Evolutionary conservation across 2,888 invertebrate species (phyloP).

Genomic region (Lordiphosa andalusiaca): DNA sequence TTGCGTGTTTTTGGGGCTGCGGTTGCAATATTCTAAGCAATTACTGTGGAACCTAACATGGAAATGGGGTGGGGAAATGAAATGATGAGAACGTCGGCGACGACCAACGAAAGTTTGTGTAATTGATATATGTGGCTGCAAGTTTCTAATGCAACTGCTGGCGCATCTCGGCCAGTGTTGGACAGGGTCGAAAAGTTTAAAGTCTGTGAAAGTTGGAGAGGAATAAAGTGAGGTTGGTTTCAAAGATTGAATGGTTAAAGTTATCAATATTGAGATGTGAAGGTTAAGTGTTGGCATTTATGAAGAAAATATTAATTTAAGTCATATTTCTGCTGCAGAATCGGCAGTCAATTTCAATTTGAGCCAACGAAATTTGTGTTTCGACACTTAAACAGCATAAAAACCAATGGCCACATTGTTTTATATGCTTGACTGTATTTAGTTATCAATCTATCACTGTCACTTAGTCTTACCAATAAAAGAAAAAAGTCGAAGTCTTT

Average conservation of each 20-base stretch:
- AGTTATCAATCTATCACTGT: too few relatives aligned
- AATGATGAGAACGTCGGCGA: slow-evolving; percentile 8
- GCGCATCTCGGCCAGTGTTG: slow-evolving; percentile 11
- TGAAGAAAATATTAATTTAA: background rate
- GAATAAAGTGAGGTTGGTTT: background rate
- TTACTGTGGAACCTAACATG: slow-evolving; percentile 28
- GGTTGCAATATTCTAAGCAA: slow-evolving; percentile 57
- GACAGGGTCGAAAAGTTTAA: slow-evolving; percentile 50
- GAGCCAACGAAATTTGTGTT: too few relatives aligned
- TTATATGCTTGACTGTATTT: too few relatives aligned
- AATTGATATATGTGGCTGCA: slow-evolving; percentile 67
- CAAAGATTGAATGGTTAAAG: slow-evolving; percentile 3
- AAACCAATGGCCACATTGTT: too few relatives aligned
- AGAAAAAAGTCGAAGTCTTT: too few relatives aligned
- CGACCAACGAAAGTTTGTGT: slow-evolving; percentile 54
- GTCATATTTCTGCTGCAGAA: too few relatives aligned
- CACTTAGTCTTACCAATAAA: too few relatives aligned
- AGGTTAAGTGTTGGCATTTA: slow-evolving; percentile 2
- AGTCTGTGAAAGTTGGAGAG: slow-evolving; percentile 24
- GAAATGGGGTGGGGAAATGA: background rate
- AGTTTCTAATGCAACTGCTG: slow-evolving; percentile 56
- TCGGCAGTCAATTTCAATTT: too few relatives aligned
- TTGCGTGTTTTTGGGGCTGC: slow-evolving; percentile 13
- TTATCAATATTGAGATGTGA: background rate
- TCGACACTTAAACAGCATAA: too few relatives aligned